Evolutionary conservation across 2,113 vertebrate species (phyloP).

Genomic region (Mirounga angustirostris): DNA sequence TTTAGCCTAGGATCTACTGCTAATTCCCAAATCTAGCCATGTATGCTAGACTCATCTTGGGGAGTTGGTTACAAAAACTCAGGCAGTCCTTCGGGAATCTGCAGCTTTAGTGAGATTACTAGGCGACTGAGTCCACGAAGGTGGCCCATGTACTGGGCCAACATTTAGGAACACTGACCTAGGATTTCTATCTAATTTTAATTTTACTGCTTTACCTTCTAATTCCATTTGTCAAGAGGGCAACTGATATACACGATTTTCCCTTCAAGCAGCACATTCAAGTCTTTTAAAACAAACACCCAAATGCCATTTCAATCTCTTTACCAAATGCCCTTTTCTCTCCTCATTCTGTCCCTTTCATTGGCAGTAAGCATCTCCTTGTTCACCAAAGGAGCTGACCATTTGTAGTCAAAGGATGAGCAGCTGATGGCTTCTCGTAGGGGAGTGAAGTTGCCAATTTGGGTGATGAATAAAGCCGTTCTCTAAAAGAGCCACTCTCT

Average conservation of each 20-base stretch:
- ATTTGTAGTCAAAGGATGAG: background rate
- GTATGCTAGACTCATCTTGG: background rate
- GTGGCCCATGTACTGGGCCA: background rate
- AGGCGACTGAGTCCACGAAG: background rate
- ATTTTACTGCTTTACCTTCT: background rate
- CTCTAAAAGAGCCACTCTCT: background rate
- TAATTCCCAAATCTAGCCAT: background rate
- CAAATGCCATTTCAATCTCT: background rate
- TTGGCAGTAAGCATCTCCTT: background rate
- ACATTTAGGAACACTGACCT: background rate
- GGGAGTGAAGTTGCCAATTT: background rate
- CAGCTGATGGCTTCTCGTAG: background rate
- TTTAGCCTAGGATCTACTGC: background rate
- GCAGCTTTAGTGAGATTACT: background rate
- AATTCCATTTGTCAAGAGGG: background rate
- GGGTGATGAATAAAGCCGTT: background rate
- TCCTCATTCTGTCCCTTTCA: background rate
- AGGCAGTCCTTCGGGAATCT: background rate
- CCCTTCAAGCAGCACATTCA: background rate
- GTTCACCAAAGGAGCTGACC: background rate
- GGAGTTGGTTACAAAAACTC: background rate
- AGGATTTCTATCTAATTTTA: background rate
- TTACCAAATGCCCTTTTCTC: background rate
- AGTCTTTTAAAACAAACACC: slow-evolving; percentile 25
- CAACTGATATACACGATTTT: background rate